Evolutionary conservation across 2,113 vertebrate species (phyloP).

Genomic region (Halichoeres trimaculatus): DNA sequence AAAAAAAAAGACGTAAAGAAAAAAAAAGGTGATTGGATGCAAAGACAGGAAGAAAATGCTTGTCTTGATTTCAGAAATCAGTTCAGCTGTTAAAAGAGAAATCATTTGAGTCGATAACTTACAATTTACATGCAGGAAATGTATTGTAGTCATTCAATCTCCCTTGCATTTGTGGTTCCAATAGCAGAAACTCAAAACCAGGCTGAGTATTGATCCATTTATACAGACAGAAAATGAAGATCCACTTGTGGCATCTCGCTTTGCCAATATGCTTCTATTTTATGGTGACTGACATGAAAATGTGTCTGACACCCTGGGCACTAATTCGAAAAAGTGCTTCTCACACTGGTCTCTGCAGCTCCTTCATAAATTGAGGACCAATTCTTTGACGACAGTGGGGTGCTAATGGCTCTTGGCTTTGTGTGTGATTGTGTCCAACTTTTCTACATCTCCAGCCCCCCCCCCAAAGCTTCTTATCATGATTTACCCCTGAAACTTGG

Average conservation of each 20-base stretch:
- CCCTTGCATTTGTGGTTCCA: neutral
- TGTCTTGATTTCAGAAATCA: no score
- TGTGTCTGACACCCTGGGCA: neutral
- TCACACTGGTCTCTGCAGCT: neutral
- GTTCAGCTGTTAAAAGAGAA: no score
- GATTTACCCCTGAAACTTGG: neutral
- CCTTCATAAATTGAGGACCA: neutral
- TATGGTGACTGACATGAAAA: constrained; percentile 11
- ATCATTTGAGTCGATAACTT: neutral
- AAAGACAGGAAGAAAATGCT: no score
- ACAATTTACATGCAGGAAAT: neutral
- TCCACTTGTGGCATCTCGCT: neutral
- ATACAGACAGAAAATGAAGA: neutral
- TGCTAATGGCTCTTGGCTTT: neutral
- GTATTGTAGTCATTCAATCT: neutral
- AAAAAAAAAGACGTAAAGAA: no score
- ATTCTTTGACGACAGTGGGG: constrained; percentile 8
- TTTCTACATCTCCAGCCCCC: neutral
- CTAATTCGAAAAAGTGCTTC: constrained; percentile 13
- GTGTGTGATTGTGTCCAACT: neutral
- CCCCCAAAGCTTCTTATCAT: neutral
- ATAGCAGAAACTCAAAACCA: neutral
- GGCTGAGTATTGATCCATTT: constrained; percentile 1
- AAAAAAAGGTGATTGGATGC: neutral
- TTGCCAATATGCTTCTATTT: constrained; percentile 11